Percentiles rank a stretch among this genome's conserved stretches.
These are phyloP conservation scores for Epizoanthus stellaris DNA, from an alignment of 92 coral and sea anemone genomes.

Conservation along the genomic window DNA sequence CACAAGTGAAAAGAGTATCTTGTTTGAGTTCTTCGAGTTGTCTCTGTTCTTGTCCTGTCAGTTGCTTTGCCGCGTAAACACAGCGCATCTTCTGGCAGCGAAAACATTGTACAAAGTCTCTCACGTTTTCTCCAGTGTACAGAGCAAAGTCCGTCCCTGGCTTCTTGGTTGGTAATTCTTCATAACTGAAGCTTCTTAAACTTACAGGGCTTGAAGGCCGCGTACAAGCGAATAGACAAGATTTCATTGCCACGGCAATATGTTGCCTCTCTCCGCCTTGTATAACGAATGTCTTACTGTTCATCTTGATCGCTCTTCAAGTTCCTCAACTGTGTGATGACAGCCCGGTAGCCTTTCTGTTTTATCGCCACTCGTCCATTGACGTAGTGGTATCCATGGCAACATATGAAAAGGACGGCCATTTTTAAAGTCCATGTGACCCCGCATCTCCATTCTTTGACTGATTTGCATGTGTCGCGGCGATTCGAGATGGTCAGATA, in stretches of 20 bases:
- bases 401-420: background rate
- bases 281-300: conserved; percentile 29
- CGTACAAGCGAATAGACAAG: conserved; percentile 40
- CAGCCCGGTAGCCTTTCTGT: background rate
- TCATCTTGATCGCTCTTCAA: conserved; percentile 10
- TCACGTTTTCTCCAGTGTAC: conserved; percentile 40
- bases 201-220: conserved; percentile 31
- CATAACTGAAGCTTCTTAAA: conserved; percentile 6
- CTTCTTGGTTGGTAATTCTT: conserved; percentile 7
- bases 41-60: conserved; percentile 26
- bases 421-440: conserved; percentile 4
- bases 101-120: conserved; percentile 45
- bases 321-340: conserved; percentile 19
- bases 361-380: background rate
- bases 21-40: conserved; percentile 21
- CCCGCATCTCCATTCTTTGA: conserved; percentile 8
- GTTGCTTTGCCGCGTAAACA: conserved; percentile 36
- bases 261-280: conserved; percentile 8
- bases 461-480: conserved; percentile 7
- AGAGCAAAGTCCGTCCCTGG: conserved; percentile 34
- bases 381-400: conserved; percentile 38
- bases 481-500: background rate
- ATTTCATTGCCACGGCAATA: conserved; percentile 27
- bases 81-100: conserved; percentile 48
- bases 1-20: conserved; percentile 37